Evolutionary conservation across 2,888 invertebrate genomes (phyloP).

Genomic region (Adela reaumurella): DNA sequence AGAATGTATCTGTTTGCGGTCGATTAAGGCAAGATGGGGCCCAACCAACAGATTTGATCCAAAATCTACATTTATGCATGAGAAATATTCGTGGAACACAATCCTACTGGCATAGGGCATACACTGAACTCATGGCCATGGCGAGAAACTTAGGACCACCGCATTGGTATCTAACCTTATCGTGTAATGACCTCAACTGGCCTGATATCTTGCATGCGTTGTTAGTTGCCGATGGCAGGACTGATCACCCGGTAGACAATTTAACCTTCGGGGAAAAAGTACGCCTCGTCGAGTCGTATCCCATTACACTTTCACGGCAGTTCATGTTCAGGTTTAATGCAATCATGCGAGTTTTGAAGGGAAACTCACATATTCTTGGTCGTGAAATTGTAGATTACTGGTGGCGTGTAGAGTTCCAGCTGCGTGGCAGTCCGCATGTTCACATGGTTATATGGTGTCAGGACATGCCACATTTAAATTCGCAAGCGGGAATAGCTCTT

Average conservation of each 20-base stretch:
- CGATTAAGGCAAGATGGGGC: conserved; percentile 3
- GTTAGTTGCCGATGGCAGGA: conserved; percentile 14
- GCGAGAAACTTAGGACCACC: conserved; percentile 3
- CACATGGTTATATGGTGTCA: conserved; percentile 5
- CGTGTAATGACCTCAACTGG: conserved; percentile 16
- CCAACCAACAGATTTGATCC: conserved; percentile 1
- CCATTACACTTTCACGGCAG: conserved; percentile 3
- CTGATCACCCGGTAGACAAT: conserved; percentile 1
- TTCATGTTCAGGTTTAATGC: conserved; percentile 4
- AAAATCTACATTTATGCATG: conserved; percentile 3
- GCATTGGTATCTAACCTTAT: conserved; percentile 10
- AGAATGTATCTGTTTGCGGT: too few species aligned
- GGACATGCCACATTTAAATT: not conserved
- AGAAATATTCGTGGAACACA: conserved; percentile 3
- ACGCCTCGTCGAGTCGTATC: conserved; percentile 1
- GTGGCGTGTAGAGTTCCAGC: conserved; percentile 1
- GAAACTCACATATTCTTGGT: not conserved
- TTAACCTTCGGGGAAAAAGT: not conserved
- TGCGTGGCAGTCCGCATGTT: conserved; percentile 5
- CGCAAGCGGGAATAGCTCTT: too few species aligned
- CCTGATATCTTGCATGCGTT: conserved; percentile 14
- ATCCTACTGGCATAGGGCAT: conserved; percentile 5
- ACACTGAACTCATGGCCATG: conserved; percentile 4
- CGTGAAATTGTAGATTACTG: not conserved
- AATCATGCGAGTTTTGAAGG: not conserved